Percentiles rank a stretch among this genome's conserved stretches.
These are phyloP conservation scores for Andrena hattorfiana DNA, from an alignment of 2,888 invertebrate genomes.

Conservation along the genomic window DNA sequence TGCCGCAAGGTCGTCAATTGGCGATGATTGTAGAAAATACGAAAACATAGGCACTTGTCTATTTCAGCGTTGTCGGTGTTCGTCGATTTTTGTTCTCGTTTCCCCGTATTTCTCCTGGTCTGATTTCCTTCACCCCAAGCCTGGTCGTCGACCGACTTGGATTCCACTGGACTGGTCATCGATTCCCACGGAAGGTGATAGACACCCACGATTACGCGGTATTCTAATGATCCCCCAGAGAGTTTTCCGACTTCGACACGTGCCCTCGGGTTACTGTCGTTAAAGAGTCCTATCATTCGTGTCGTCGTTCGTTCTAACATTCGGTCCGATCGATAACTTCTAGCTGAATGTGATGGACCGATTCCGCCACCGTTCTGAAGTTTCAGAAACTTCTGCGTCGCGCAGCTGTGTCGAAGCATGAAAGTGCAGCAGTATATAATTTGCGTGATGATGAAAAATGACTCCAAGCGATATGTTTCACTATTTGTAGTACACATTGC, in stretches of 20 bases:
- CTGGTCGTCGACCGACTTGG: slow-evolving; percentile 18
- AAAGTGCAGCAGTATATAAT: background rate
- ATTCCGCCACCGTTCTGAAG: slow-evolving; percentile 15
- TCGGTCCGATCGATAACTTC: slow-evolving; percentile 55
- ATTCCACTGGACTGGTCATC: slow-evolving; percentile 59
- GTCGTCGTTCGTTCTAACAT: slow-evolving; percentile 49
- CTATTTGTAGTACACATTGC: background rate
- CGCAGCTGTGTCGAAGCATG: no score
- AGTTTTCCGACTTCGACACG: slow-evolving; percentile 67
- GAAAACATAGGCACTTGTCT: background rate
- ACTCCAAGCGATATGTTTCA: no score
- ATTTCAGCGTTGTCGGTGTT: background rate
- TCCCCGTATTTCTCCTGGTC: background rate
- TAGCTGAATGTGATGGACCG: slow-evolving; percentile 23
- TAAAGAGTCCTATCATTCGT: slow-evolving; percentile 61
- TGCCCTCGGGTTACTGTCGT: slow-evolving; percentile 61
- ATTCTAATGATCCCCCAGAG: slow-evolving; percentile 72
- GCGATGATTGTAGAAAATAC: background rate
- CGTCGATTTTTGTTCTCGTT: background rate
- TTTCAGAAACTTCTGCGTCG: slow-evolving; percentile 5
- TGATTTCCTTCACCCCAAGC: slow-evolving; percentile 5
- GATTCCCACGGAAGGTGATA: slow-evolving; percentile 69
- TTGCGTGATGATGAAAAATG: background rate
- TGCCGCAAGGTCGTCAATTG: background rate
- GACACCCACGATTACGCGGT: slow-evolving; percentile 68